phyloP scores from a whole-genome alignment of 2,113 vertebrate genomes.

The Lates calcarifer region DNA sequence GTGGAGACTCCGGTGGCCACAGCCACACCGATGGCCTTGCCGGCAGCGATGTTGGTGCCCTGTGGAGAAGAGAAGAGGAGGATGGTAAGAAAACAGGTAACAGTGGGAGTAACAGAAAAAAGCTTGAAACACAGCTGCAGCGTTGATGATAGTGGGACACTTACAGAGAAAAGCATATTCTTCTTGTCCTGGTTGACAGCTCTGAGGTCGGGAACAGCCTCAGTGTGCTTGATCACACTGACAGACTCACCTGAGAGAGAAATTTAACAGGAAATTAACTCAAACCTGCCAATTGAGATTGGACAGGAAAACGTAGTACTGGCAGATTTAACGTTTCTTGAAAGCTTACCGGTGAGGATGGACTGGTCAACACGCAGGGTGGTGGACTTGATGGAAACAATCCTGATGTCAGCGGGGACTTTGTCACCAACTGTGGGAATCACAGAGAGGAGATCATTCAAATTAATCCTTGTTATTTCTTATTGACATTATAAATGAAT shows the following conservation, averaged over 20 bases:
- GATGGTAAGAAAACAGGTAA: not conserved
- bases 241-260: conserved; percentile 91
- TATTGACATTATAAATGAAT: not conserved
- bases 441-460: not conserved
- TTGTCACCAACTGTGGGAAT: conserved; percentile 91
- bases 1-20: conserved; percentile 90
- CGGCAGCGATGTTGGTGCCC: conserved; percentile 94
- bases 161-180: conserved; percentile 99
- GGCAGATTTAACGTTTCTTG: not conserved
- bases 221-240: conserved; percentile 96
- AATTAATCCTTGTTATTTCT: not conserved
- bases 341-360: conserved; percentile 86
- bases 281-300: not conserved
- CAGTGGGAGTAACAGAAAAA: not conserved
- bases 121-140: not conserved
- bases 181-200: conserved; percentile 99
- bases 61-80: conserved; percentile 53
- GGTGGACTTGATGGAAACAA: conserved; percentile 91
- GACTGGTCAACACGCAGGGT: conserved; percentile 95
- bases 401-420: conserved; percentile 93
- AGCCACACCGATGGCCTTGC: conserved; percentile 91
- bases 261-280: conserved; percentile 1
- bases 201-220: conserved; percentile 90
- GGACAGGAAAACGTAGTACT: not conserved
- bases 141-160: conserved; percentile 56